Conservation (phyloP, 2,797 vertebrate genomes). For the Gorsachius magnificus region DNA sequence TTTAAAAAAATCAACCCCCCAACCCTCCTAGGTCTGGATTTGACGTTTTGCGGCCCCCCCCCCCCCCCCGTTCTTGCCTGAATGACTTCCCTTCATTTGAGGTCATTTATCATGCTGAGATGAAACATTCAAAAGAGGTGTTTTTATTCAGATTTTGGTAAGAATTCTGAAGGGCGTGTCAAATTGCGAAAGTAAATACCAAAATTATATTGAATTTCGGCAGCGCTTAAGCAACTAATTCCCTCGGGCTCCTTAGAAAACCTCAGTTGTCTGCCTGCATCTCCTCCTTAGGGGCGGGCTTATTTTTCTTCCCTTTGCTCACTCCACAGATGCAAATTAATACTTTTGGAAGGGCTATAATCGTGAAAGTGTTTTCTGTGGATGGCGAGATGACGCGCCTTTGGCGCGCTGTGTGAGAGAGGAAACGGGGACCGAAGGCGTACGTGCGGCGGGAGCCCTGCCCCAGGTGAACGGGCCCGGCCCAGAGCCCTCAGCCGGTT, state of each 20-base stretch:
- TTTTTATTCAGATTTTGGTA: background rate
- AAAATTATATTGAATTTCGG: background rate
- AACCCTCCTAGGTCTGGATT: background rate
- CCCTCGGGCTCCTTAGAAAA: background rate
- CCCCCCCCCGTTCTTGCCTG: background rate
- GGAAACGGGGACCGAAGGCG: accelerated
- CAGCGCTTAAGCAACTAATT: background rate
- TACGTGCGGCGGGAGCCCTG: background rate
- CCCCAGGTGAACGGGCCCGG: background rate
- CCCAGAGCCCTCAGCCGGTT: background rate
- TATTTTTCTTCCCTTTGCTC: background rate
- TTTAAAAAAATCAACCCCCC: background rate
- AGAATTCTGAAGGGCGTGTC: background rate
- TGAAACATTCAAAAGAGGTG: background rate
- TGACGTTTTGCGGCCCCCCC: background rate
- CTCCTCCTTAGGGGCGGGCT: background rate
- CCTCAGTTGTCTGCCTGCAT: background rate
- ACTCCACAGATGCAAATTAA: background rate
- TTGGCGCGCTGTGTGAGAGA: background rate
- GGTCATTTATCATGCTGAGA: background rate
- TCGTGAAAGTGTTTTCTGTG: background rate
- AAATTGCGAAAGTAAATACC: background rate
- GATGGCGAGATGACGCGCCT: background rate
- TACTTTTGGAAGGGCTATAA: background rate
- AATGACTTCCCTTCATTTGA: background rate